These are phyloP conservation scores for Rhinoptilus africanus DNA, from an alignment of 2,113 vertebrate genomes.

Conservation along the genomic window DNA sequence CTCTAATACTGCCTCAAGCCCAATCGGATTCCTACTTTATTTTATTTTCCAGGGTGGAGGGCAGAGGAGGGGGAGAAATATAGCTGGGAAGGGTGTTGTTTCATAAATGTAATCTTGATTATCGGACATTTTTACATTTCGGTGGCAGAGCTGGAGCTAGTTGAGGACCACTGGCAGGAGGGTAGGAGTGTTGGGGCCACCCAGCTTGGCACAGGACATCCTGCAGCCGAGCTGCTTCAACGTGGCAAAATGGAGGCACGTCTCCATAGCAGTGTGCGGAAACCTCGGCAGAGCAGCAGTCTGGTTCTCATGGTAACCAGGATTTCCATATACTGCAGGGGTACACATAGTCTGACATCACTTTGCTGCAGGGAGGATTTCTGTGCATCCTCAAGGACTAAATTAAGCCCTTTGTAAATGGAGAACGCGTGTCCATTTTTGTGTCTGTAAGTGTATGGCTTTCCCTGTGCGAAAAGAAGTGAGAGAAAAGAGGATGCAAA, in stretches of 20 bases:
- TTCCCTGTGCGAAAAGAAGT: neutral
- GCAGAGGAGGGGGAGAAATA: neutral
- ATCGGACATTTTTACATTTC: neutral
- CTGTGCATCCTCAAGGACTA: constrained; percentile 29
- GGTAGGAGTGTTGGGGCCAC: neutral
- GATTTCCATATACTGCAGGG: constrained; percentile 63
- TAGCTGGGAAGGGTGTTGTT: neutral
- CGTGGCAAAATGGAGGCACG: constrained; percentile 32
- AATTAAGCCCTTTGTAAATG: constrained; percentile 35
- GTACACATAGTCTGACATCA: constrained; percentile 53
- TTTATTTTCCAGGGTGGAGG: neutral
- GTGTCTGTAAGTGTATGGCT: neutral
- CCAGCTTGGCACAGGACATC: neutral
- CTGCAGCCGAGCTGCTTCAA: neutral
- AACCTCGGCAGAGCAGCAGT: constrained; percentile 10
- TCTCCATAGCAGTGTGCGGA: neutral
- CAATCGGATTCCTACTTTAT: neutral
- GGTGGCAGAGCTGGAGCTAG: neutral
- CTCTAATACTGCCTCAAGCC: neutral
- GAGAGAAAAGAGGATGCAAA: neutral
- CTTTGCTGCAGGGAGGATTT: constrained; percentile 67
- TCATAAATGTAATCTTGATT: neutral
- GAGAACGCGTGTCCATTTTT: neutral
- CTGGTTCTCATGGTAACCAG: constrained; percentile 68
- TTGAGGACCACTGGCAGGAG: neutral